A percentile compares a stretch with the other conserved stretches of the same genome.
These are phyloP conservation scores for Hippoglossus hippoglossus DNA, from an alignment of 2,797 vertebrate species.

Conservation along the genomic window DNA sequence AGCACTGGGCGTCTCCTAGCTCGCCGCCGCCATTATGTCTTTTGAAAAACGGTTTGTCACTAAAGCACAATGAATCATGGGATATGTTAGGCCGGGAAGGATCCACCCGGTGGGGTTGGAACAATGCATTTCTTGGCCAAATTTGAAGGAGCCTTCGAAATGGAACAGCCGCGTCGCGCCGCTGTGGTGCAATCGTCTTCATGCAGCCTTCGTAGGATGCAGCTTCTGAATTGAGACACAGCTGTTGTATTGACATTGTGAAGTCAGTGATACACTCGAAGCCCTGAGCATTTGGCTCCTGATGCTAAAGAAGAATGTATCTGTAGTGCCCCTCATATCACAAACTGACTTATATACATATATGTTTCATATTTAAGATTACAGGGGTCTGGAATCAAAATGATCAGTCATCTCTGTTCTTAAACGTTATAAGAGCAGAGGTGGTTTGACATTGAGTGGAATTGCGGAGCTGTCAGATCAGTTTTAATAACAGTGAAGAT, in stretches of 20 bases:
- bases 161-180: no score
- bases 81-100: no score
- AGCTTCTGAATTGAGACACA: no score
- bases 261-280: constrained; percentile 6
- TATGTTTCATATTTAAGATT: background rate
- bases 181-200: no score
- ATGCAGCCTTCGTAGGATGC: no score
- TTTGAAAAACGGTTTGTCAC: no score
- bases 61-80: no score
- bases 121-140: no score
- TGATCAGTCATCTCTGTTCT: background rate
- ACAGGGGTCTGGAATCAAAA: background rate
- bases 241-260: background rate
- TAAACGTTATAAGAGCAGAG: constrained; percentile 1
- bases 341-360: background rate
- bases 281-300: background rate
- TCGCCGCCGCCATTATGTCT: no score
- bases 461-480: constrained; percentile 7
- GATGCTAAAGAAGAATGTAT: background rate
- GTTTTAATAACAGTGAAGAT: constrained; percentile 10
- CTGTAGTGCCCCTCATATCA: background rate
- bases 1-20: no score
- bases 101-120: no score
- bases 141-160: no score
- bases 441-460: constrained; percentile 11